phyloP scores from a whole-genome alignment of 2,888 invertebrate species.

The Omphaloscelis lunosa region DNA sequence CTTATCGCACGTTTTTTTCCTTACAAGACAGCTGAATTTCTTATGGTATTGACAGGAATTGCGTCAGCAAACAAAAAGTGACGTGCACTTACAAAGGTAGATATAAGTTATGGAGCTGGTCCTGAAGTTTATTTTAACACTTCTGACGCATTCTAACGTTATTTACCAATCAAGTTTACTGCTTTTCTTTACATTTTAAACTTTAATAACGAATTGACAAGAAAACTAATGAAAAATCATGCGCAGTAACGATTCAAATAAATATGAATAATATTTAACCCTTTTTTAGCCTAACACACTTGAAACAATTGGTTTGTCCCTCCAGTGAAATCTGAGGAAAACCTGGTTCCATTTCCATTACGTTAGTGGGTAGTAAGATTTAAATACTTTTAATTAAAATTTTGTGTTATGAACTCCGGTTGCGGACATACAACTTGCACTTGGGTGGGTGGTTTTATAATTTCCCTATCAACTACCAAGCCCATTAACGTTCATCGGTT shows the following conservation, averaged over 20 bases:
- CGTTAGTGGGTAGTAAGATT: background rate
- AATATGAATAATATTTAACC: background rate
- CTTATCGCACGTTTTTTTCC: background rate
- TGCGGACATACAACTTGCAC: background rate
- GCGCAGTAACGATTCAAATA: background rate
- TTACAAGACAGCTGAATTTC: constrained; percentile 1
- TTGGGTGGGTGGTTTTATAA: background rate
- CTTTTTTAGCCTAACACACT: background rate
- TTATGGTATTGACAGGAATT: constrained; percentile 3
- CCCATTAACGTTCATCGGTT: background rate
- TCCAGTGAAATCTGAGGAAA: background rate
- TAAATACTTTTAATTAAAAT: background rate
- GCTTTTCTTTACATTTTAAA: background rate
- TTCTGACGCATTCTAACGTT: background rate
- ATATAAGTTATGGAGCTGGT: background rate
- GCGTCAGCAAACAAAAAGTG: background rate
- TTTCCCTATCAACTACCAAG: background rate
- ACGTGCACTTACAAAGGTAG: background rate
- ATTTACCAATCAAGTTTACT: constrained; percentile 4
- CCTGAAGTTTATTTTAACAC: background rate
- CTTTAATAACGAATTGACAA: background rate
- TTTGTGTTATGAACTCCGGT: background rate
- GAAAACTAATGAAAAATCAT: background rate
- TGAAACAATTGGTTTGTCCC: background rate
- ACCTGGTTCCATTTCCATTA: background rate